These are phyloP conservation scores for Enteromius paludinosus DNA, from an alignment of 2,797 vertebrate genomes.

Conservation along the genomic window DNA sequence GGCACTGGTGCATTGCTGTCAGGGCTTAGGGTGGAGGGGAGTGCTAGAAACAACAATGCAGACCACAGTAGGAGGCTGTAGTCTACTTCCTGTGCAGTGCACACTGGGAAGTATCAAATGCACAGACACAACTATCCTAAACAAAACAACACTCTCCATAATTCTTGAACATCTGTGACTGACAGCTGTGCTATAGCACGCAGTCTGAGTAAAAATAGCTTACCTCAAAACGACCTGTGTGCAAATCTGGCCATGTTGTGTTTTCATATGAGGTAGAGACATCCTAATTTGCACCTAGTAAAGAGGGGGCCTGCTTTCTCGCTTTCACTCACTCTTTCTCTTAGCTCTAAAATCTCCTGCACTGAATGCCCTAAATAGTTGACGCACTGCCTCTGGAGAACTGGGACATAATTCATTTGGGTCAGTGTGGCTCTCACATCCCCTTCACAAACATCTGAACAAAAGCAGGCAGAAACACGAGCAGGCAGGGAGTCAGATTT, in stretches of 20 bases:
- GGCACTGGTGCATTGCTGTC: conserved; percentile 41
- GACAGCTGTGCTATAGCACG: conserved; percentile 15
- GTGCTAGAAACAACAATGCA: conserved; percentile 58
- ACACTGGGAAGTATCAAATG: conserved; percentile 53
- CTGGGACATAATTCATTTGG: conserved; percentile 80
- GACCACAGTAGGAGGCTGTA: conserved; percentile 54
- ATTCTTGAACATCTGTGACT: conserved; percentile 30
- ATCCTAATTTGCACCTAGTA: conserved; percentile 37
- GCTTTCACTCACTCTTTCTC: conserved; percentile 65
- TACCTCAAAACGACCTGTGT: conserved; percentile 22
- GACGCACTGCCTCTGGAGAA: conserved; percentile 62
- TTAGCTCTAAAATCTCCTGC: conserved; percentile 68
- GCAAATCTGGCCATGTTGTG: conserved; percentile 30
- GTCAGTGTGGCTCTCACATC: conserved; percentile 84
- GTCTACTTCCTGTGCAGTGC: conserved; percentile 59
- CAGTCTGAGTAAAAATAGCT: conserved; percentile 22
- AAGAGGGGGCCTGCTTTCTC: background rate
- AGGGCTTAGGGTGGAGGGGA: conserved; percentile 54
- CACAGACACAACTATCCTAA: conserved; percentile 31
- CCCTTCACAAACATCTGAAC: conserved; percentile 77
- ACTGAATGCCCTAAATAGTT: conserved; percentile 77
- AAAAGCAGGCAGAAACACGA: conserved; percentile 67
- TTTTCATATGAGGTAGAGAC: conserved; percentile 38
- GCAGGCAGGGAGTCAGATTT: conserved; percentile 58
- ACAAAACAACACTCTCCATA: conserved; percentile 38